Evolutionary conservation across 2,797 vertebrate genomes (phyloP).

Genomic region (Lagorchestes hirsutus): DNA sequence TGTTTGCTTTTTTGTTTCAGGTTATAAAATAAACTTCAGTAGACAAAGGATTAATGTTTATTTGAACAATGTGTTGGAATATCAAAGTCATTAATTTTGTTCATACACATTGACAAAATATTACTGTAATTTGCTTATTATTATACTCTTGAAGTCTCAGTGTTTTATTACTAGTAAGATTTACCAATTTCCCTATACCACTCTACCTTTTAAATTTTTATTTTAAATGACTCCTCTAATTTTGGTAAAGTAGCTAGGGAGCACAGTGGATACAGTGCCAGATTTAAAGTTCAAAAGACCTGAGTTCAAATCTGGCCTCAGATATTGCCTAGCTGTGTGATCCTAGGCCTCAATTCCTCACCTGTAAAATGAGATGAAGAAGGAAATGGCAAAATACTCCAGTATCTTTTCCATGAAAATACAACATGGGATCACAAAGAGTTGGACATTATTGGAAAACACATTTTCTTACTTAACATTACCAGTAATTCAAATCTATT

Average conservation of each 20-base stretch:
- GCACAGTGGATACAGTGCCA: neutral
- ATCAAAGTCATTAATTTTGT: neutral
- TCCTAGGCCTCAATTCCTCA: neutral
- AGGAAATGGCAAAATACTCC: neutral
- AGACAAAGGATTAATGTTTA: neutral
- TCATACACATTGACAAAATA: neutral
- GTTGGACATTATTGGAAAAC: neutral
- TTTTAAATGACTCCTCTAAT: neutral
- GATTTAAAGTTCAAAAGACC: neutral
- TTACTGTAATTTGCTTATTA: neutral
- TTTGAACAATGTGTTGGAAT: neutral
- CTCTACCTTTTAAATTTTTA: neutral
- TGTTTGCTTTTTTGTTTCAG: neutral
- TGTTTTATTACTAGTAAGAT: neutral
- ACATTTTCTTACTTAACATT: constrained; percentile 72
- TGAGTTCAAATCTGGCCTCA: neutral
- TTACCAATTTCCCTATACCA: neutral
- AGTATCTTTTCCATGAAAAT: neutral
- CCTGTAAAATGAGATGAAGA: neutral
- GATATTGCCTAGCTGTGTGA: neutral
- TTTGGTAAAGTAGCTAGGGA: neutral
- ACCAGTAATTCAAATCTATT: constrained; percentile 79
- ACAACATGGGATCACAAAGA: neutral
- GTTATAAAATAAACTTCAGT: neutral
- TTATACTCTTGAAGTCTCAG: neutral